Evolutionary conservation across 2,888 invertebrate genomes (phyloP).

Genomic region (Pristionchus entomophagus): DNA sequence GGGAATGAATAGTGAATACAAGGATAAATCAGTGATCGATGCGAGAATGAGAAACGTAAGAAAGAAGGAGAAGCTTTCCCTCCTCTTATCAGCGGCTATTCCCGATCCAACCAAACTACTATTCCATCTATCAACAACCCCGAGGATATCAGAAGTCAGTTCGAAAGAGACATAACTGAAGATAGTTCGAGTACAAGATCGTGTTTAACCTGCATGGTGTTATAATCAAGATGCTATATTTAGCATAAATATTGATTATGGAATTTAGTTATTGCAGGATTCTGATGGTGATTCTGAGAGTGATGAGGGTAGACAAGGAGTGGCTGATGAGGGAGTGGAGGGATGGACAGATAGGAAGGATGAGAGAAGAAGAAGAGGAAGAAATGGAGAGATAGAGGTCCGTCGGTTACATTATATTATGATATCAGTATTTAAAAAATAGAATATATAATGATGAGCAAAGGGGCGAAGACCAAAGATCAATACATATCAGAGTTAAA

Average conservation of each 20-base stretch:
- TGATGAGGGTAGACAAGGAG: background rate
- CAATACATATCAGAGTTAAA: no score
- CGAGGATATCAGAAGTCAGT: constrained; percentile 13
- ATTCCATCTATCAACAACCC: constrained; percentile 32
- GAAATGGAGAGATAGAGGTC: background rate
- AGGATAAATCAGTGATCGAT: background rate
- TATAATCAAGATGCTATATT: no score
- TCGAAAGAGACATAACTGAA: no score
- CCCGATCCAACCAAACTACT: constrained; percentile 35
- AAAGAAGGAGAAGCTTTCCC: constrained; percentile 40
- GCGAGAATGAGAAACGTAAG: background rate
- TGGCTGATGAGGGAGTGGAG: constrained; percentile 35
- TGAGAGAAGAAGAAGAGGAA: background rate
- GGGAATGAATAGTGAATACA: no score
- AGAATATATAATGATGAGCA: no score
- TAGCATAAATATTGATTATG: no score
- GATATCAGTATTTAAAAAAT: no score
- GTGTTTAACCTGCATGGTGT: no score
- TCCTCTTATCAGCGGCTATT: constrained; percentile 23
- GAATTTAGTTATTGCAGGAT: background rate
- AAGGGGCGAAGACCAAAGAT: no score
- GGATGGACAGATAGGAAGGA: constrained; percentile 30
- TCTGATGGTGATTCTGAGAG: background rate
- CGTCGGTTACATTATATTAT: background rate
- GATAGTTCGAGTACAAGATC: no score